A percentile compares a stretch with the other conserved stretches of the same genome.
Conservation (phyloP, 2,797 vertebrate species). For the Hylomyscus alleni region DNA sequence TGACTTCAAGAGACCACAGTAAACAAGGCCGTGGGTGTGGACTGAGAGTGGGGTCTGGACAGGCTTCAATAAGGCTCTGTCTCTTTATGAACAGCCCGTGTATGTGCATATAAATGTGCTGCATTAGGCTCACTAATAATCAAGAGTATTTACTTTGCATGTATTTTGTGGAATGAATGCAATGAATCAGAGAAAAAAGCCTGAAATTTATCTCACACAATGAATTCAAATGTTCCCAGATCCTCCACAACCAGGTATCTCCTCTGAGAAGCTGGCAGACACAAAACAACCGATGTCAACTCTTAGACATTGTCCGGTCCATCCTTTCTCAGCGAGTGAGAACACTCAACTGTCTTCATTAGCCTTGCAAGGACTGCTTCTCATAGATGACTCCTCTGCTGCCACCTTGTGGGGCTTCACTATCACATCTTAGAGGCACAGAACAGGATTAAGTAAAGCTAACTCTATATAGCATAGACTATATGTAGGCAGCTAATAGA, state of each 20-base stretch:
- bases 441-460: background rate
- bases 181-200: background rate
- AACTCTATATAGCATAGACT: background rate
- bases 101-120: background rate
- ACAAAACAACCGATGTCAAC: too few species aligned
- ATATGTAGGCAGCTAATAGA: background rate
- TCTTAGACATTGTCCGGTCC: background rate
- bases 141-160: conserved; percentile 12
- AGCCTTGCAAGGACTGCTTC: background rate
- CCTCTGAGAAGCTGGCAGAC: background rate
- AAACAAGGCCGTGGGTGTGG: background rate
- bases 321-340: background rate
- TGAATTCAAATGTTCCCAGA: background rate
- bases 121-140: background rate
- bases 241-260: background rate
- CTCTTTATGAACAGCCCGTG: background rate
- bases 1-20: conserved; percentile 24
- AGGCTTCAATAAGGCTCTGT: background rate
- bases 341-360: background rate
- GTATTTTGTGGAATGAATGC: background rate
- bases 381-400: conserved; percentile 69
- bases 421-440: background rate
- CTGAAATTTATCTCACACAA: conserved; percentile 22
- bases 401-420: conserved; percentile 80
- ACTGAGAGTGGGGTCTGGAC: background rate